Percentiles rank a stretch among this genome's conserved stretches.
phyloP scores from a whole-genome alignment of 2,113 vertebrate genomes.

The Datnioides undecimradiatus region DNA sequence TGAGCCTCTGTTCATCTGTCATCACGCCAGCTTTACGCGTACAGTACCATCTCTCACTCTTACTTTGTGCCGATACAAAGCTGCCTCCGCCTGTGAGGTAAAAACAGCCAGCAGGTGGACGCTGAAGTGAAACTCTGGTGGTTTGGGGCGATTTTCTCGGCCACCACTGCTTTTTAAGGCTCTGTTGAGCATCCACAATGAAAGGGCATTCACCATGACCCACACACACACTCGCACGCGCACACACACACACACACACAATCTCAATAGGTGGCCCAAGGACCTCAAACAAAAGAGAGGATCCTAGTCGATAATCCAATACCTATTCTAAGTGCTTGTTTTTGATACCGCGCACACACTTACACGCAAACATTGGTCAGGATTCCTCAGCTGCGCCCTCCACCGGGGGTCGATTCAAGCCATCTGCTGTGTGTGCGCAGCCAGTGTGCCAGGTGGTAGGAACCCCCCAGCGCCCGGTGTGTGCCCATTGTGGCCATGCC shows the following conservation, averaged over 20 bases:
- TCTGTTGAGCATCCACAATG: conserved; percentile 64
- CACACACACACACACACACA: conserved; percentile 13
- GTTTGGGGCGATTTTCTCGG: conserved; percentile 6
- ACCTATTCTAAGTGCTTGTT: conserved; percentile 51
- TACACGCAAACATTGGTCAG: conserved; percentile 20
- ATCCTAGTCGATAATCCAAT: conserved; percentile 64
- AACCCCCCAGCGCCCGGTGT: conserved; percentile 42
- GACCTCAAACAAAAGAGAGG: conserved; percentile 46
- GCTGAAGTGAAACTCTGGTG: conserved; percentile 9
- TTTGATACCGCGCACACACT: conserved; percentile 22
- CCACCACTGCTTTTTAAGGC: conserved; percentile 57
- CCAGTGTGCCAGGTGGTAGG: conserved; percentile 66
- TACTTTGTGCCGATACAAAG: background rate
- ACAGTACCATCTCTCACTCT: background rate
- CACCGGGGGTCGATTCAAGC: conserved; percentile 44
- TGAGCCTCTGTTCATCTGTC: conserved; percentile 21
- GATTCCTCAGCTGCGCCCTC: conserved; percentile 67
- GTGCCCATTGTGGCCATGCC: conserved; percentile 65
- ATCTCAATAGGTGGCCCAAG: conserved; percentile 52
- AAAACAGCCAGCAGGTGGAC: conserved; percentile 39
- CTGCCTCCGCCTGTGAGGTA: conserved; percentile 5
- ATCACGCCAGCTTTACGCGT: background rate
- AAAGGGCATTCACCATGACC: conserved; percentile 42
- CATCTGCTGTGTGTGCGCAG: conserved; percentile 68
- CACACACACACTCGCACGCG: conserved; percentile 35